These are phyloP conservation scores for Gavia stellata DNA, from an alignment of 2,113 vertebrate species.

Conservation along the genomic window DNA sequence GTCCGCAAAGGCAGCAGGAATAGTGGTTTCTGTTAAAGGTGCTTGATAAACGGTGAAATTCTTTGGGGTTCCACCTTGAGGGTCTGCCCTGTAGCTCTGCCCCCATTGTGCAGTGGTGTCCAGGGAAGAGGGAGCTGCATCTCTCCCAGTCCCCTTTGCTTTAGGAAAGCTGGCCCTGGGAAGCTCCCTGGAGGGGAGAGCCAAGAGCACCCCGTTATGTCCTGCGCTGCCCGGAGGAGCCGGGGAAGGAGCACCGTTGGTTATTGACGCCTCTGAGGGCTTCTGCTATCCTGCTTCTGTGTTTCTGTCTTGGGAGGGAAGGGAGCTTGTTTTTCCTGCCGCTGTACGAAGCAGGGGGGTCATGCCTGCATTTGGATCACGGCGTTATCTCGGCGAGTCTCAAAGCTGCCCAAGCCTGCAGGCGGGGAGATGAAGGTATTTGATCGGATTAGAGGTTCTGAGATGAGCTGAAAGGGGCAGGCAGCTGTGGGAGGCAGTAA, in stretches of 20 bases:
- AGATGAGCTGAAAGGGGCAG: neutral
- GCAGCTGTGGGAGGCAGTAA: neutral
- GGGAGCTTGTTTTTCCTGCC: neutral
- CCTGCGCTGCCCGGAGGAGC: neutral
- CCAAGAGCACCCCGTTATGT: neutral
- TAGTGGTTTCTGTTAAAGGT: accelerated
- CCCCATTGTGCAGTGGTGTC: accelerated
- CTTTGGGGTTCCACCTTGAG: neutral
- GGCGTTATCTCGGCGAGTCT: neutral
- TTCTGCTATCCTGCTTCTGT: neutral
- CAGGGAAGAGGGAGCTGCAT: neutral
- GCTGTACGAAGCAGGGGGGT: accelerated
- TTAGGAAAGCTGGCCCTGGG: neutral
- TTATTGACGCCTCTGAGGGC: neutral
- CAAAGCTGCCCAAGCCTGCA: neutral
- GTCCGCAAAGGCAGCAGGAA: neutral
- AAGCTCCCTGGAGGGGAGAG: neutral
- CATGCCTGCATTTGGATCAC: neutral
- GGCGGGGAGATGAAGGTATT: neutral
- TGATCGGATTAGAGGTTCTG: neutral
- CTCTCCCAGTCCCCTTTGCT: neutral
- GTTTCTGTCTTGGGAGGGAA: neutral
- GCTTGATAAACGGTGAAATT: neutral
- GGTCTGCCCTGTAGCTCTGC: neutral
- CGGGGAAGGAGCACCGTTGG: neutral